Conservation (phyloP, 2,113 vertebrate species). For the Nannospalax galili region DNA sequence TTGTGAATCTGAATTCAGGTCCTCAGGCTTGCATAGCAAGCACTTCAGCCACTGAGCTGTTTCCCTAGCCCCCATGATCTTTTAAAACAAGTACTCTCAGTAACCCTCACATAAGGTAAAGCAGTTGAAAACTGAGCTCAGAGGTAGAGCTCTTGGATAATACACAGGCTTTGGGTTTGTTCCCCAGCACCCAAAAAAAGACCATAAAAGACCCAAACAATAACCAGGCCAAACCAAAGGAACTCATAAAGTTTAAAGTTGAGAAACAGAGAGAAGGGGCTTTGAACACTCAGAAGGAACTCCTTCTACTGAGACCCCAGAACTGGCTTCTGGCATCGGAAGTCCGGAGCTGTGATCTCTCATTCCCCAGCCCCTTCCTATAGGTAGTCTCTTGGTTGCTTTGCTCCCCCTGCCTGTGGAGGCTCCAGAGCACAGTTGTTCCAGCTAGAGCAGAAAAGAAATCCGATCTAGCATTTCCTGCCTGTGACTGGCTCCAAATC, state of each 20-base stretch:
- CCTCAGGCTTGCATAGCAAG: not conserved
- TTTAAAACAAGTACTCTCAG: not conserved
- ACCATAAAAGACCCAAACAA: not conserved
- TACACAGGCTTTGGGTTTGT: not conserved
- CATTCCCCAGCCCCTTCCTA: not conserved
- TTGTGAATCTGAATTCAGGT: too few species aligned
- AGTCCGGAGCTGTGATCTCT: not conserved
- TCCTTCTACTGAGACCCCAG: not conserved
- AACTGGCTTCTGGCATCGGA: not conserved
- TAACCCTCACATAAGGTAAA: not conserved
- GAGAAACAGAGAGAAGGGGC: not conserved
- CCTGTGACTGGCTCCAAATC: not conserved
- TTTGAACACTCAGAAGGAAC: not conserved
- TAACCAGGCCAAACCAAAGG: not conserved
- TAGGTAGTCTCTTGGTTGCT: not conserved
- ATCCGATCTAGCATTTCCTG: constrained; percentile 56
- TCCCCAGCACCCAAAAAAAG: not conserved
- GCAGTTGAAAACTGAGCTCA: too few species aligned
- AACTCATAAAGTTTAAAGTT: not conserved
- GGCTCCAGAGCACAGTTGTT: not conserved
- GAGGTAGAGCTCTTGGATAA: too few species aligned
- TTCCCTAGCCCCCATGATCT: not conserved
- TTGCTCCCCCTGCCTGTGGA: not conserved
- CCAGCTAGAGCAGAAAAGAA: constrained; percentile 43
- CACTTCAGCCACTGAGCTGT: not conserved